Conservation (phyloP, 2,888 invertebrate genomes). For the Limnephilus marmoratus region DNA sequence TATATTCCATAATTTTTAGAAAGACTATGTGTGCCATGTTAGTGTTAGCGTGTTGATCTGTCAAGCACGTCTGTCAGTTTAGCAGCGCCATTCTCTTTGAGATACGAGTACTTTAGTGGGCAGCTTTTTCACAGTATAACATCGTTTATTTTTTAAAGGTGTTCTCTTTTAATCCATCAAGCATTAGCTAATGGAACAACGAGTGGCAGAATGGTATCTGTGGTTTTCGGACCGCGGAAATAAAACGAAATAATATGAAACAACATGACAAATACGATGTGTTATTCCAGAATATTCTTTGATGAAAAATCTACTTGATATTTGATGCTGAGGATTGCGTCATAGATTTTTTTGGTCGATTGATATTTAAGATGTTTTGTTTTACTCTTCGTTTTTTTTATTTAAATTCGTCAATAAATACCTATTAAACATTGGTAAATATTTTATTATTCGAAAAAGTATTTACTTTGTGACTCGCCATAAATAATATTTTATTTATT, state of each 20-base stretch:
- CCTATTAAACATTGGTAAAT: too few species aligned
- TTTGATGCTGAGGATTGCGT: too few species aligned
- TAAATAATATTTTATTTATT: too few species aligned
- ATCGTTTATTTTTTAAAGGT: conserved; percentile 19
- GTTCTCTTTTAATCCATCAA: conserved; percentile 56
- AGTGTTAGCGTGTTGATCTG: background rate
- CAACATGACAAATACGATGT: background rate
- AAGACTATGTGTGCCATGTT: background rate
- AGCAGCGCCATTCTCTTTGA: background rate
- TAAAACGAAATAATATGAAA: background rate
- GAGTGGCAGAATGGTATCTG: conserved; percentile 5
- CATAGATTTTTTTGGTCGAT: too few species aligned
- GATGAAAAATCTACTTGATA: background rate
- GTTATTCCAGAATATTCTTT: background rate
- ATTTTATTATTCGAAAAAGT: too few species aligned
- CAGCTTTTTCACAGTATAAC: background rate
- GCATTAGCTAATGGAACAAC: conserved; percentile 61
- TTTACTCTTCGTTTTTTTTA: too few species aligned
- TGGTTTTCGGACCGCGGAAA: background rate
- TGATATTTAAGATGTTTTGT: too few species aligned
- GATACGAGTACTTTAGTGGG: background rate
- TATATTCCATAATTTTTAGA: background rate
- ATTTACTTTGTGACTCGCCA: too few species aligned
- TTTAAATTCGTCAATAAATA: too few species aligned
- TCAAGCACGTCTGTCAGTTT: conserved; percentile 1